Conservation (phyloP, 2,888 invertebrate genomes). For the Phortica okadai region DNA sequence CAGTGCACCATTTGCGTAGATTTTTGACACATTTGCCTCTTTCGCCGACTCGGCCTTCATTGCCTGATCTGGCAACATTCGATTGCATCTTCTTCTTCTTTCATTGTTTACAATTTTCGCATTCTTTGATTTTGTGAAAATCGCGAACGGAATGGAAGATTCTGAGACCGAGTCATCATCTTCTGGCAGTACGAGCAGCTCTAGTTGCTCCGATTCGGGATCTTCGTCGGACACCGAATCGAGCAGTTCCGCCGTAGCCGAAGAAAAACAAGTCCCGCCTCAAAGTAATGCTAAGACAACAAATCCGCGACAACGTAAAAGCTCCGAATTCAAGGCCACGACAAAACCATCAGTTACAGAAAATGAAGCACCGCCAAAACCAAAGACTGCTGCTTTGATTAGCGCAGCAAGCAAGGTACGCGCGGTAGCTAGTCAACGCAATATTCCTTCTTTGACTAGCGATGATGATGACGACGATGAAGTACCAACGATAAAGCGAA, state of each 20-base stretch:
- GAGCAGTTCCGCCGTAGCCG: conserved; percentile 75
- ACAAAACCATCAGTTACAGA: conserved; percentile 36
- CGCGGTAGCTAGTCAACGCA: conserved; percentile 56
- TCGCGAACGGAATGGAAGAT: conserved; percentile 30
- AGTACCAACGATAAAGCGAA: not conserved
- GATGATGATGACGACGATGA: conserved; percentile 78
- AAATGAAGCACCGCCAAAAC: conserved; percentile 49
- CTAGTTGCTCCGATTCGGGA: conserved; percentile 81
- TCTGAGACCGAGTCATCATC: conserved; percentile 78
- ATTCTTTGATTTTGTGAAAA: not conserved
- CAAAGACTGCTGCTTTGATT: conserved; percentile 48
- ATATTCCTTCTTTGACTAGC: conserved; percentile 77
- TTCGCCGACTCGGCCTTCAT: too few species aligned
- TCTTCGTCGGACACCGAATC: conserved; percentile 82
- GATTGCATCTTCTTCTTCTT: not conserved
- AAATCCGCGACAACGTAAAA: conserved; percentile 49
- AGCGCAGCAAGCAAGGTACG: conserved; percentile 55
- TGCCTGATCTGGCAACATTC: not conserved
- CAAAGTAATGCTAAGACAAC: conserved; percentile 37
- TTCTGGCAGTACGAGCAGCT: conserved; percentile 83
- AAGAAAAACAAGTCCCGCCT: conserved; percentile 20
- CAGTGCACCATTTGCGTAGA: too few species aligned
- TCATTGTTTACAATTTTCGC: conserved; percentile 23
- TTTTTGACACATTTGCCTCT: too few species aligned
- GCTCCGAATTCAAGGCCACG: conserved; percentile 52